Evolutionary conservation across 2,888 invertebrate genomes (phyloP), one percentile per base, ranked within the genome.

Genomic region (Drosophila fulvimacula): DNA sequence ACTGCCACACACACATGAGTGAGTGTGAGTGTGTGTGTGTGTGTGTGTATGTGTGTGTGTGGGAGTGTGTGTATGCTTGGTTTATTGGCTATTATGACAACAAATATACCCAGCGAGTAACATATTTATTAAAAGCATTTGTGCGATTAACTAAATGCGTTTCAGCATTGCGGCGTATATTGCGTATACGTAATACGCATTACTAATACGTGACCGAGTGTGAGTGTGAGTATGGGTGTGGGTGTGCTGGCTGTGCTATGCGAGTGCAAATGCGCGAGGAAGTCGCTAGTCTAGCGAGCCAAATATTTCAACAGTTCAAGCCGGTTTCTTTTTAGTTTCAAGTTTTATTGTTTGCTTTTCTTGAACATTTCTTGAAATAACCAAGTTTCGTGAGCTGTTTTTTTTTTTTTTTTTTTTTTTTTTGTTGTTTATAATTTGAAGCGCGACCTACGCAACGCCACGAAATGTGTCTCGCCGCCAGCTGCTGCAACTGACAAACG

Each of bases 101-200:
- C 63, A 68, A 80, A 82, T 71, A 70, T 67, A 55, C 58, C 55
- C 51, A 79, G 73, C 79, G 62, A 51, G 36, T 62, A 83, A 73
- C 79, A 81, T 80, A 75, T 81, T 80, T 81, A 81, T 81, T 81
- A 81, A 80, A 80, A 79, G 82, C 80, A 64, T 80, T 76, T 60
- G 71, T 44, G 76, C 84, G 87, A 86, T 85, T 86, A 87, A 73
- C 79, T 70, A 76, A 83, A 87, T 85, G 89, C 73, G 70, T 79
- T 76, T 69, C 68, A 44, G 36, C 61, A 38, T 52, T 24, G 41
- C 55, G 65, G 52, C 71, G 0, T 62, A 72, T 62, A 36, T 51
- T 69, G 87, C 82, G 82, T 81, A 82, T 87, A 78, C 81, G 87
- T 72, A 72, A 81, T 67, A 68, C 27, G 15, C 48, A 49, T 69